Base-by-base conservation (phyloP, 2,113 vertebrate genomes). In the Pimephales promelas region DNA sequence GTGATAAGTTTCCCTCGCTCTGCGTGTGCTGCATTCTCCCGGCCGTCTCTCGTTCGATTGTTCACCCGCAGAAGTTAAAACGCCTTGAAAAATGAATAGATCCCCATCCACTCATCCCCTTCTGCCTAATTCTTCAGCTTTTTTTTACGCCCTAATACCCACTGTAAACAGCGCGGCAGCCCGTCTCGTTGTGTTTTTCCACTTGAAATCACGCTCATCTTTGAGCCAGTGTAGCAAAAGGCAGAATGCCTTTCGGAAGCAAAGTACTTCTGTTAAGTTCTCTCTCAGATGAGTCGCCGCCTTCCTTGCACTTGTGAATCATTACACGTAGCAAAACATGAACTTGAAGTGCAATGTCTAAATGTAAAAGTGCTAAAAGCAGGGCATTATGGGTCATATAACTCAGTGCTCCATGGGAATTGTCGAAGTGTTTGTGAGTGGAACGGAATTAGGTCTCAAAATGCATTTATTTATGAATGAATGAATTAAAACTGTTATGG, bases 11-110 rank as follows among this genome's bases (percentile, higher is more conserved):
- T 36, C 57, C 13, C 73, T 59, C 11, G 47, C 24, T 54, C 56
- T 47, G 28, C 28, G 43, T 68, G 28, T n/a, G 28, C 45, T 68
- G 62, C 49, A 14, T 70, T 5, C 16, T 57, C 10, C 62, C 34
- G 0, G 6, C 36, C 40, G 0, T 47, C 24, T 57, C 28, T n/a
- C 24, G 43, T 68, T 78, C 18, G n/a, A 70, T 68, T 78, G 49
- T 84, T 84, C 62, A 52, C 22, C 10, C 7, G n/a, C 61, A 68
- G 72, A 64, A 77, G 82, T 78, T 68, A 77, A 84, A 84, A 84
- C 34, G 54, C 28, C 49, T 84, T 66, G 43, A 54, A 70, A 45
- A 57, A 78, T 78, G 62, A 68, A 71, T 54, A 40, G 74, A 82
- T 86, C 52, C 80, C 73, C 16, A 70, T 66, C 26, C 61, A 70